These are phyloP conservation scores for Horisme vitalbata DNA, from an alignment of 2,888 invertebrate genomes.

Conservation along the genomic window DNA sequence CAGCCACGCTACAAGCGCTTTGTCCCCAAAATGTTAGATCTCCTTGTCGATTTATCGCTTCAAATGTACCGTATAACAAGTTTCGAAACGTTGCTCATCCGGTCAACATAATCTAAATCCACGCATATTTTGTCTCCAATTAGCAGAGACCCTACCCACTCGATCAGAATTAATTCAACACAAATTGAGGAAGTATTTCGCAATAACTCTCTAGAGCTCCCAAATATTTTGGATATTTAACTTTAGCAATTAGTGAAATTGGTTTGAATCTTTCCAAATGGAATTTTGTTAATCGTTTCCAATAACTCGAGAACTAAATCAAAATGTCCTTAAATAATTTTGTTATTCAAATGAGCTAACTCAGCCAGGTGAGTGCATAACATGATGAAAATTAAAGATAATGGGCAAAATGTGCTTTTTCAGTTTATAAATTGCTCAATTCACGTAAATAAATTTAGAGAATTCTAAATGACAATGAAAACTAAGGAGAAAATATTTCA, in stretches of 20 bases:
- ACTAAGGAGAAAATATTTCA: constrained; percentile 12
- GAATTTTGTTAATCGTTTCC: constrained; percentile 44
- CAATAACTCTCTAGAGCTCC: constrained; percentile 36
- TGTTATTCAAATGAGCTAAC: constrained; percentile 28
- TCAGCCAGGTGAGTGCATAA: constrained; percentile 26
- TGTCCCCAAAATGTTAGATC: constrained; percentile 12
- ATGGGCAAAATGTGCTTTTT: constrained; percentile 22
- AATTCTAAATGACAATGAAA: constrained; percentile 15
- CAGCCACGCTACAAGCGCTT: too few relatives aligned
- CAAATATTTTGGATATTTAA: constrained; percentile 38
- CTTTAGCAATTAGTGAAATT: constrained; percentile 47
- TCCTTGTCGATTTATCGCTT: neutral
- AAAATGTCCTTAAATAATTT: constrained; percentile 38
- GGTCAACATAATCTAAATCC: constrained; percentile 22
- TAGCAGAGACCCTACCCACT: constrained; percentile 32
- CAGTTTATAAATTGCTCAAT: constrained; percentile 8
- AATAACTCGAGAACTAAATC: constrained; percentile 37
- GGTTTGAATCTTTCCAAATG: constrained; percentile 37
- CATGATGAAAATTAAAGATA: constrained; percentile 34
- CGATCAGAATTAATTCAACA: constrained; percentile 40
- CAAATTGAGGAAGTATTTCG: constrained; percentile 39
- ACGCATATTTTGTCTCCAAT: constrained; percentile 33
- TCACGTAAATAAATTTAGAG: constrained; percentile 13
- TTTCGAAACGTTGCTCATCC: constrained; percentile 10
- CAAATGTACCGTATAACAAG: constrained; percentile 4